Conservation (phyloP, 2,797 vertebrate species). For the Astyanax mexicanus region DNA sequence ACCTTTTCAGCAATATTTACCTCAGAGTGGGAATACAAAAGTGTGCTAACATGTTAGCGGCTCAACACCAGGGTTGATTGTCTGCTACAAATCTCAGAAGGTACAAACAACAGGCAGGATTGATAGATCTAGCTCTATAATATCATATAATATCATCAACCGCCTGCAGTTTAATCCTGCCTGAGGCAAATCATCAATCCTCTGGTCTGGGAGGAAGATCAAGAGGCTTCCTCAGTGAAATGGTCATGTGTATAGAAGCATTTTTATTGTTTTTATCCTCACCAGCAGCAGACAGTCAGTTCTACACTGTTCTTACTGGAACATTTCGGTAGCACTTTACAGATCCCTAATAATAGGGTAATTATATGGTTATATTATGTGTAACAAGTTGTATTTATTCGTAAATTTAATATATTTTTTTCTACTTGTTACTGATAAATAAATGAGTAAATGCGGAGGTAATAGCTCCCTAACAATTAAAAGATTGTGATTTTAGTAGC, state of each 20-base stretch:
- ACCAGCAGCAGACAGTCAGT: not conserved
- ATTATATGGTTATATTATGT: too few species aligned
- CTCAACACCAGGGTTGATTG: not conserved
- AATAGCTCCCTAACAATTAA: too few species aligned
- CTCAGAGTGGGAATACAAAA: not conserved
- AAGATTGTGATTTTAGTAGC: too few species aligned
- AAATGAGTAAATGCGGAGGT: too few species aligned
- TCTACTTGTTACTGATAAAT: too few species aligned
- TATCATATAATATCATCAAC: constrained; percentile 5
- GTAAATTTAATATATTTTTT: too few species aligned
- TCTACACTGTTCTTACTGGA: not conserved
- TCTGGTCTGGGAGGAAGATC: not conserved
- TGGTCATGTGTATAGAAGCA: not conserved
- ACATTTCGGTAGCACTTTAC: too few species aligned
- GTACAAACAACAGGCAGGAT: too few species aligned
- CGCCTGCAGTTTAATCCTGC: too few species aligned
- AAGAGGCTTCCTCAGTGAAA: not conserved
- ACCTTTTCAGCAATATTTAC: not conserved
- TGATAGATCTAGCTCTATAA: too few species aligned
- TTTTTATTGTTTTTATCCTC: too few species aligned
- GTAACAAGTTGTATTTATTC: too few species aligned
- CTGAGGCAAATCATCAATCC: not conserved
- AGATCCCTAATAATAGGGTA: not conserved
- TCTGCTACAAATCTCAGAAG: not conserved
- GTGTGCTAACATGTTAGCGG: not conserved